Conservation (phyloP, 64 coral and sea anemone species). For the Stichodactyla mertensii region DNA sequence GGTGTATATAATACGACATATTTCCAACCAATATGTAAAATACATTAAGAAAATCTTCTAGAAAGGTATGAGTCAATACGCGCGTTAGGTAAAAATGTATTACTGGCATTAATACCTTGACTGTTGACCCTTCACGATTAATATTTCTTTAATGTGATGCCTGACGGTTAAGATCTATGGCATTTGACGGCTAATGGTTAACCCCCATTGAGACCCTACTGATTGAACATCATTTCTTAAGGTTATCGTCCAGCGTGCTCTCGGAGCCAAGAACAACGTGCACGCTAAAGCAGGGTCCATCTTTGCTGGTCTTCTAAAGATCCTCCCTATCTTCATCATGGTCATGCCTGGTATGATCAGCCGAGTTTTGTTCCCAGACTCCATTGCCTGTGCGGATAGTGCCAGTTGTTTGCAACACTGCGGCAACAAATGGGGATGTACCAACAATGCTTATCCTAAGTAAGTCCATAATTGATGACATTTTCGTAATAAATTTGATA, state of each 20-base stretch:
- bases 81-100: no score
- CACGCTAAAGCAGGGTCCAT: slow-evolving; percentile 70
- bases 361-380: slow-evolving; percentile 65
- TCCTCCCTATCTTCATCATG: slow-evolving; percentile 78
- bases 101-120: no score
- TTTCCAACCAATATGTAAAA: no score
- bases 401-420: slow-evolving; percentile 48
- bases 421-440: slow-evolving; percentile 63
- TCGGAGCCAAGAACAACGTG: slow-evolving; percentile 57
- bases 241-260: slow-evolving; percentile 71
- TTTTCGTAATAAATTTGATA: no score
- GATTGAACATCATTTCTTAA: background rate
- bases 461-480: slow-evolving; percentile 20
- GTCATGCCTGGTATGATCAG: slow-evolving; percentile 87
- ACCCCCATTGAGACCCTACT: background rate
- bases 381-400: slow-evolving; percentile 62
- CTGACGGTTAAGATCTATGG: no score
- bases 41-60: no score
- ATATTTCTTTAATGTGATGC: no score
- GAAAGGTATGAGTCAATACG: no score
- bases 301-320: slow-evolving; percentile 64
- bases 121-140: no score
- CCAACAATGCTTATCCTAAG: slow-evolving; percentile 83
- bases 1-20: no score
- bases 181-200: background rate